A percentile compares a stretch with the other conserved stretches of the same genome.
phyloP scores from a whole-genome alignment of 92 coral and sea anemone genomes.

The Porites rus region DNA sequence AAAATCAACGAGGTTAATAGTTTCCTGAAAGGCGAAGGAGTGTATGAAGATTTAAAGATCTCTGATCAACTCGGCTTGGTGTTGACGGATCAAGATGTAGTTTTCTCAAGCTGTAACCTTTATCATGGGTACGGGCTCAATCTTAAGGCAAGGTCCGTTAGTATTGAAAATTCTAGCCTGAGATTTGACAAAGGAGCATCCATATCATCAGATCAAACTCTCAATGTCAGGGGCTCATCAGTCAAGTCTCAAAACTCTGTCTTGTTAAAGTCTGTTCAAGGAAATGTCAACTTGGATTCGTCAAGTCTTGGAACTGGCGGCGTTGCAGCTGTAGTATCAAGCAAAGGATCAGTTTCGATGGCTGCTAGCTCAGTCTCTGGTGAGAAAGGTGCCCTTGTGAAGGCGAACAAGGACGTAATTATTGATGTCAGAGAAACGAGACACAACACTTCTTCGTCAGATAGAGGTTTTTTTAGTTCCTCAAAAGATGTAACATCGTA shows the following conservation, averaged over 20 bases:
- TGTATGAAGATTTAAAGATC: slow-evolving; percentile 64
- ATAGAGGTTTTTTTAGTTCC: slow-evolving; percentile 58
- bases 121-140: slow-evolving; percentile 52
- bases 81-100: slow-evolving; percentile 67
- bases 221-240: slow-evolving; percentile 48
- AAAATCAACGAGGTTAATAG: slow-evolving; percentile 60
- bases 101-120: slow-evolving; percentile 66
- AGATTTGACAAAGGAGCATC: slow-evolving; percentile 58
- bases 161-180: slow-evolving; percentile 47
- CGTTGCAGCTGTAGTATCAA: slow-evolving; percentile 52
- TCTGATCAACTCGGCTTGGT: slow-evolving; percentile 71
- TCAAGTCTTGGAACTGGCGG: slow-evolving; percentile 56
- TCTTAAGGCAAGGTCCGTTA: slow-evolving; percentile 65
- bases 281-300: slow-evolving; percentile 57
- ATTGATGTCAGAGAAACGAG: slow-evolving; percentile 49
- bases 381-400: slow-evolving; percentile 50
- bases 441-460: slow-evolving; percentile 46
- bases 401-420: slow-evolving; percentile 58
- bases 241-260: slow-evolving; percentile 41
- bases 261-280: slow-evolving; percentile 44
- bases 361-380: slow-evolving; percentile 61
- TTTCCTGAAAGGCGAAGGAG: slow-evolving; percentile 64
- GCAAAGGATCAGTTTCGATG: slow-evolving; percentile 55
- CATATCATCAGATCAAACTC: slow-evolving; percentile 48
- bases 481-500: slow-evolving; percentile 43